Evolutionary conservation across 2,888 invertebrate genomes (phyloP).

Genomic region (Cantharis rustica): DNA sequence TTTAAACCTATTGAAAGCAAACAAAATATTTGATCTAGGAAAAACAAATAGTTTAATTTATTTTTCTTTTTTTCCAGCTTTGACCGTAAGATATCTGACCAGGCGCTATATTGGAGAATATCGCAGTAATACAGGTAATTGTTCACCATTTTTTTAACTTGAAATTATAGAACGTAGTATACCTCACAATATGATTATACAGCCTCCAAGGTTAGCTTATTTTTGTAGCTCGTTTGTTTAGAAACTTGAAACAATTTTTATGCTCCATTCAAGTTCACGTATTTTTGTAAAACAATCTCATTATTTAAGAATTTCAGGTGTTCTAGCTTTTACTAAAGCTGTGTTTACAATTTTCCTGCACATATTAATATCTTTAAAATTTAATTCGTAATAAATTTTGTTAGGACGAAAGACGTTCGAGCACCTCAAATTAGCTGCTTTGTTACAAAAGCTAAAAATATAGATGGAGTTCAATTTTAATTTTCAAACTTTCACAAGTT

Average conservation of each 20-base stretch:
- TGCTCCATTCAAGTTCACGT: constrained; percentile 19
- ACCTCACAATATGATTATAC: constrained; percentile 6
- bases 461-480: too few species aligned
- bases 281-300: constrained; percentile 6
- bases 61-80: constrained; percentile 64
- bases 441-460: too few species aligned
- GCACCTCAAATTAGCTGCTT: too few species aligned
- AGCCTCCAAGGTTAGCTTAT: constrained; percentile 26
- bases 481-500: too few species aligned
- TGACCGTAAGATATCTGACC: constrained; percentile 78
- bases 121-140: constrained; percentile 77
- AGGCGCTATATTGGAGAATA: constrained; percentile 81
- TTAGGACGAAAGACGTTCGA: too few species aligned
- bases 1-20: background rate
- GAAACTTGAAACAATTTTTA: constrained; percentile 8
- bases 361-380: background rate
- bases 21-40: background rate
- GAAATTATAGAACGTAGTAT: constrained; percentile 1
- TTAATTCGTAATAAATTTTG: background rate
- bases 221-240: constrained; percentile 22
- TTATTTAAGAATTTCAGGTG: background rate
- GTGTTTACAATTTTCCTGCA: background rate
- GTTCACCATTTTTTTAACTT: background rate
- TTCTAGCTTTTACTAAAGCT: background rate
- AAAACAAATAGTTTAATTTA: background rate